Conservation (phyloP, 2,888 invertebrate species). For the Iphiclides podalirius region DNA sequence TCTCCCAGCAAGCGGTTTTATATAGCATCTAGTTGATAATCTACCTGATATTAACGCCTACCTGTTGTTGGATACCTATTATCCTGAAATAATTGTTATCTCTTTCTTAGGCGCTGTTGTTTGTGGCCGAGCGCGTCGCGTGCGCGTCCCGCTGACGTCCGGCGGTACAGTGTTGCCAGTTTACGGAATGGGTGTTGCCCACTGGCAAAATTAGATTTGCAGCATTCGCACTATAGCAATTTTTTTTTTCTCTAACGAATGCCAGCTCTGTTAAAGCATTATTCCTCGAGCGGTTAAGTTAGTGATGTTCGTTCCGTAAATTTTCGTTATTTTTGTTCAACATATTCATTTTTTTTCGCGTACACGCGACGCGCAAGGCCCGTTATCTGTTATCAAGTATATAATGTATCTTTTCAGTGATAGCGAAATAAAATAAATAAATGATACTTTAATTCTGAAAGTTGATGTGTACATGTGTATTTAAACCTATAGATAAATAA, state of each 20-base stretch:
- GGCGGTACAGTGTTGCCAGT: conserved; percentile 24
- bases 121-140: conserved; percentile 57
- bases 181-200: neutral
- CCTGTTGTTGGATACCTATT: conserved; percentile 64
- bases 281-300: too few species aligned
- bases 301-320: too few species aligned
- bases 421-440: conserved; percentile 44
- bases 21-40: conserved; percentile 46
- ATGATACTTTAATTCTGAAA: conserved; percentile 50
- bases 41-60: conserved; percentile 55
- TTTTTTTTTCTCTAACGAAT: too few species aligned
- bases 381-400: conserved; percentile 66
- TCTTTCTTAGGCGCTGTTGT: conserved; percentile 80
- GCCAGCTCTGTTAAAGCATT: too few species aligned
- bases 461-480: conserved; percentile 71
- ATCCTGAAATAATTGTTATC: conserved; percentile 73
- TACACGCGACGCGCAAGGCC: conserved; percentile 55
- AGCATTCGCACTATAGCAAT: too few species aligned
- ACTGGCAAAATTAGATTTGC: too few species aligned
- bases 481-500: conserved; percentile 53
- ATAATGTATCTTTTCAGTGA: conserved; percentile 63
- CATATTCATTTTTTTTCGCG: too few species aligned
- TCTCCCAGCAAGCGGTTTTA: conserved; percentile 49
- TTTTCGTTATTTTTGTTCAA: too few species aligned
- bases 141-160: conserved; percentile 31